Percentiles rank a stretch among this genome's conserved stretches.
Conservation (phyloP, 2,113 vertebrate genomes). For the Pionites leucogaster region DNA sequence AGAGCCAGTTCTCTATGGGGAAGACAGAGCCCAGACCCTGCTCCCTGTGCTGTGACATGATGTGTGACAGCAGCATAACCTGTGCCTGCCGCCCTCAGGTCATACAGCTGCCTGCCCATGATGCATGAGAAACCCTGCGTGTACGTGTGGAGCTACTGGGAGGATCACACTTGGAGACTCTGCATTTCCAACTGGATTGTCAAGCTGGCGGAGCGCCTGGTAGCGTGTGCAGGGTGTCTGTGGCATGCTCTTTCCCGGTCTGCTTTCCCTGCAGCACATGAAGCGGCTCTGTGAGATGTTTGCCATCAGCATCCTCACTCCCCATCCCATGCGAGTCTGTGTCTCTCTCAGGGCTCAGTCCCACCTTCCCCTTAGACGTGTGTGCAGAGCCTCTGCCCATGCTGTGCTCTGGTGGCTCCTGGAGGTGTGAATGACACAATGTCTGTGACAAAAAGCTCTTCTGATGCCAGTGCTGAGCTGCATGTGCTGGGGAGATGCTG, state of each 20-base stretch:
- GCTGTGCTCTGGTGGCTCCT: not conserved
- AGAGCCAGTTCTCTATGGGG: not conserved
- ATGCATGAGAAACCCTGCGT: constrained; percentile 83
- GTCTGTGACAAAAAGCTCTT: not conserved
- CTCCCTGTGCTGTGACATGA: not conserved
- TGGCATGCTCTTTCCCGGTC: not conserved
- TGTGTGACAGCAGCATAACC: not conserved
- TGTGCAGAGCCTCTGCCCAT: not conserved
- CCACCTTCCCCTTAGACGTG: fast-evolving
- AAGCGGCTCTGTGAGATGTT: not conserved
- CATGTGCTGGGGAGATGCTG: not conserved
- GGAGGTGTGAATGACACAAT: not conserved
- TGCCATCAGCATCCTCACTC: not conserved
- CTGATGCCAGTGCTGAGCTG: not conserved
- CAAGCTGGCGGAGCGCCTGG: constrained; percentile 91
- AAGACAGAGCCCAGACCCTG: not conserved
- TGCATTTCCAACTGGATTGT: constrained; percentile 84
- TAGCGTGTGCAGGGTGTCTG: constrained; percentile 22
- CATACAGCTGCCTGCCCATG: constrained; percentile 83
- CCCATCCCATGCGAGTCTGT: fast-evolving
- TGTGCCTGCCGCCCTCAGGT: constrained; percentile 70
- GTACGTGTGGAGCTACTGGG: constrained; percentile 86
- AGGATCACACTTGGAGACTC: constrained; percentile 89
- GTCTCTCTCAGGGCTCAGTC: not conserved
- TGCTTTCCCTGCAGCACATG: not conserved